Conservation (phyloP, 1,140 invertebrate genomes). For the Brachystomella parvula region DNA sequence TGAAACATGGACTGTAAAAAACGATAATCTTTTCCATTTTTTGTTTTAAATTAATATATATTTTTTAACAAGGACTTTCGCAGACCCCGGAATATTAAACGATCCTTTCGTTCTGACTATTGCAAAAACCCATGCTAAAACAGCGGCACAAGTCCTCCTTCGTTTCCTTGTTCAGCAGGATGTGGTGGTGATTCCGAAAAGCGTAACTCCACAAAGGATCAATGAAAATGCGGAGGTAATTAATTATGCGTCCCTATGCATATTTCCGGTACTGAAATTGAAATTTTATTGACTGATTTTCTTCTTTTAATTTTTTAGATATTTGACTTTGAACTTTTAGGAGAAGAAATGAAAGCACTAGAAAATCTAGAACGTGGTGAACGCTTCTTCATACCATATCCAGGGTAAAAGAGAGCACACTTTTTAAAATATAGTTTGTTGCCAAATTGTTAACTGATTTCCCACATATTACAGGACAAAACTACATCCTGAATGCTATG, state of each 20-base stretch:
- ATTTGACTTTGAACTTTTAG: slow-evolving; percentile 44
- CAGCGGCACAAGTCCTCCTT: slow-evolving; percentile 45
- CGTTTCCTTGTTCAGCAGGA: slow-evolving; percentile 41
- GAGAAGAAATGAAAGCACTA: slow-evolving; percentile 42
- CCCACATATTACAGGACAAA: too few relatives aligned
- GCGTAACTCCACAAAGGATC: slow-evolving; percentile 40
- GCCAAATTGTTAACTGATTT: too few relatives aligned
- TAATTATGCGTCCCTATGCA: not conserved
- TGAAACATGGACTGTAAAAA: slow-evolving; percentile 12
- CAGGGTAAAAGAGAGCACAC: too few relatives aligned
- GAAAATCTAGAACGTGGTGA: slow-evolving; percentile 37
- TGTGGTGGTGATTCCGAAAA: slow-evolving; percentile 45
- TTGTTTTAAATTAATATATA: slow-evolving; percentile 2
- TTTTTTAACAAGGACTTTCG: slow-evolving; percentile 15
- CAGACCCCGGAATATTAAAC: slow-evolving; percentile 38
- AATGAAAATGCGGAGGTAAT: slow-evolving; percentile 42
- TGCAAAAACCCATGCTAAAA: slow-evolving; percentile 40
- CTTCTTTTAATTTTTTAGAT: slow-evolving; percentile 8
- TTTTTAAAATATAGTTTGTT: too few relatives aligned
- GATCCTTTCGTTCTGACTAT: slow-evolving; percentile 41
- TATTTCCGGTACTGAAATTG: not conserved
- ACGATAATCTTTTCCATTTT: not conserved
- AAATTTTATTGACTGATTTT: not conserved
- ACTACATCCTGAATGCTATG: too few relatives aligned
- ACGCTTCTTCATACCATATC: too few relatives aligned